These are phyloP conservation scores for Marmota monax DNA, from an alignment of 2,113 vertebrate genomes.

Conservation along the genomic window DNA sequence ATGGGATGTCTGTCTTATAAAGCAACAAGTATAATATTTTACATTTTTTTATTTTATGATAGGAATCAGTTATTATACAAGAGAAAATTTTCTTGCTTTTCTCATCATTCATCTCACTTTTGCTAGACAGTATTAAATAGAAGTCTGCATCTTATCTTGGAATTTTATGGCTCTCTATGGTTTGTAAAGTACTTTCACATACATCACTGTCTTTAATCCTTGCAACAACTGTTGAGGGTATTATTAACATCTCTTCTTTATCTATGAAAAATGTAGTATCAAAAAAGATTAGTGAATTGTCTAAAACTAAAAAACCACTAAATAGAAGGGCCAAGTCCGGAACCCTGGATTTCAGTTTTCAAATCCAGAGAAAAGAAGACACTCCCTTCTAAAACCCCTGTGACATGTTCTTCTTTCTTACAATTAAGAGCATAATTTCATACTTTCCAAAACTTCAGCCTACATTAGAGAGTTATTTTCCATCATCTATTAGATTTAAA, in stretches of 20 bases:
- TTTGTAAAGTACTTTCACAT: conserved; percentile 67
- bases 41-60: conserved; percentile 74
- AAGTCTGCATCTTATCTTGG: conserved; percentile 65
- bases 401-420: background rate
- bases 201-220: conserved; percentile 30
- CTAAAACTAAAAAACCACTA: background rate
- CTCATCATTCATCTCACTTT: conserved; percentile 74
- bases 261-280: conserved; percentile 28
- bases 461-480: background rate
- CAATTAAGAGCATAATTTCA: background rate
- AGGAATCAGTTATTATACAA: conserved; percentile 70
- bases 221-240: conserved; percentile 34
- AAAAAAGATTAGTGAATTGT: conserved; percentile 20
- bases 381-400: background rate
- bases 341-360: background rate
- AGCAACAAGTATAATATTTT: conserved; percentile 77
- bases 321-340: background rate
- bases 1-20: conserved; percentile 78
- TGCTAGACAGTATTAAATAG: conserved; percentile 66
- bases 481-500: background rate
- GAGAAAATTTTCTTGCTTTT: conserved; percentile 73
- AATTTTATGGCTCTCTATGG: conserved; percentile 67
- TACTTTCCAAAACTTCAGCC: background rate
- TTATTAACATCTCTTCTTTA: conserved; percentile 50
- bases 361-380: background rate